Conservation (phyloP, 1,140 invertebrate genomes). For the Plectrocnemia conspersa region DNA sequence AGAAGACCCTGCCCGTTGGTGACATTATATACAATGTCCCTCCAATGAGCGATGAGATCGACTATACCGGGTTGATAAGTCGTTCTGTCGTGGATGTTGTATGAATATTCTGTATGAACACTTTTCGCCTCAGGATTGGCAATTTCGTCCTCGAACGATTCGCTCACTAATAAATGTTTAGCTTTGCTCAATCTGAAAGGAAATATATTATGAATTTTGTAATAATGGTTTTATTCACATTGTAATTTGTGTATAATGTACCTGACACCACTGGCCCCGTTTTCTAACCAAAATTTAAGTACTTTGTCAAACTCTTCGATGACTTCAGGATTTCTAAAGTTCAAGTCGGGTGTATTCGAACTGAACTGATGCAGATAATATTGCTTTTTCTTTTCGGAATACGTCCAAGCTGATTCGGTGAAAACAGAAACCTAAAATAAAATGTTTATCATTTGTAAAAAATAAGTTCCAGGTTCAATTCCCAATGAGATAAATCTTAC, state of each 20-base stretch:
- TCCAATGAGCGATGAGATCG: constrained; percentile 56
- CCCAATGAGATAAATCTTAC: too few relatives aligned
- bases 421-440: constrained; percentile 39
- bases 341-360: constrained; percentile 58
- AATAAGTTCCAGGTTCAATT: too few relatives aligned
- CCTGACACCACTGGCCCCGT: constrained; percentile 71
- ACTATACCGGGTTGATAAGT: constrained; percentile 54
- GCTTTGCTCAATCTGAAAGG: constrained; percentile 54
- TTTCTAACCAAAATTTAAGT: constrained; percentile 61
- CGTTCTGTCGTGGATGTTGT: constrained; percentile 56
- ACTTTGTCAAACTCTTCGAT: constrained; percentile 60
- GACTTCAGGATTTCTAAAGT: constrained; percentile 57
- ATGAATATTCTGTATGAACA: constrained; percentile 51
- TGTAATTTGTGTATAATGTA: constrained; percentile 24
- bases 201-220: neutral
- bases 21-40: constrained; percentile 50
- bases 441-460: constrained; percentile 8
- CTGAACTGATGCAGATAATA: constrained; percentile 64
- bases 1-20: constrained; percentile 47
- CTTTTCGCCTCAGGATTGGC: constrained; percentile 34
- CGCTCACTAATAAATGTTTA: constrained; percentile 60
- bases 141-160: constrained; percentile 48
- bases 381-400: constrained; percentile 49
- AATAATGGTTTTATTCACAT: neutral
- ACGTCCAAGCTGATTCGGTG: constrained; percentile 55